Evolutionary conservation across 1,140 invertebrate genomes (phyloP), one percentile per base, ranked within the genome.

Genomic region (Drosophila gunungcola): DNA sequence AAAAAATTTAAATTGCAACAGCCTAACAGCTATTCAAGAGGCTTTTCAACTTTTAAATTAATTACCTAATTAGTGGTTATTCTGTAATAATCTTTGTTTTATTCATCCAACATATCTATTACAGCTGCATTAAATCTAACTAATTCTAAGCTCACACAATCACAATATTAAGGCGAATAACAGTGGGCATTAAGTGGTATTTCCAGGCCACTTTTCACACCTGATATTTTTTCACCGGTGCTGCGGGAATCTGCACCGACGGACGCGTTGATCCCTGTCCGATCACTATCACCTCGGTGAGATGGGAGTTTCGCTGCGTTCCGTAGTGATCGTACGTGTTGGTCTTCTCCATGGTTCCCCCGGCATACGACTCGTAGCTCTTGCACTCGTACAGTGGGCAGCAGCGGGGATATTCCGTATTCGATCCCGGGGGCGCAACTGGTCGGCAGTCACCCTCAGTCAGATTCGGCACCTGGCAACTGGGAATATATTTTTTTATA

Each of bases 321-420:
- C 85, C 91, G 49, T 76, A 60, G 21, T 91, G 91, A 62, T 91
- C 72, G 10, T 82, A 92, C 0, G 70, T 88, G 43, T 73, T 69
- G 6, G 55, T 92, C 21, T 80, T 61, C 34, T 90, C 78, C 63
- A 76, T 12, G 4, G 70, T 54, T 1, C 84, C 76, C 3, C 57
- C 60, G 3, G 67, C 38, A 60, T 67, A 68, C 0, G 52, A 38
- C 25, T 57, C 41, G 39, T 88, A 75, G 36, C 41, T 78, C 51
- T 79, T 85, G 63, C 91, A 92, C 38, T 83, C 75, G 51, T 88
- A 91, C 32, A 82, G 25, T 2, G 91, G 88, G 56, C 91, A 92
- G 29, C 91, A 92, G n/a, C 61, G 56, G 6, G 91, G 91, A 78
- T 90, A 92, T 5, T 78, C 69, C 5, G 77, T 42, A 55, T 77